phyloP scores from a whole-genome alignment of 64 coral and sea anemone genomes.

The Platygyra sinensis region DNA sequence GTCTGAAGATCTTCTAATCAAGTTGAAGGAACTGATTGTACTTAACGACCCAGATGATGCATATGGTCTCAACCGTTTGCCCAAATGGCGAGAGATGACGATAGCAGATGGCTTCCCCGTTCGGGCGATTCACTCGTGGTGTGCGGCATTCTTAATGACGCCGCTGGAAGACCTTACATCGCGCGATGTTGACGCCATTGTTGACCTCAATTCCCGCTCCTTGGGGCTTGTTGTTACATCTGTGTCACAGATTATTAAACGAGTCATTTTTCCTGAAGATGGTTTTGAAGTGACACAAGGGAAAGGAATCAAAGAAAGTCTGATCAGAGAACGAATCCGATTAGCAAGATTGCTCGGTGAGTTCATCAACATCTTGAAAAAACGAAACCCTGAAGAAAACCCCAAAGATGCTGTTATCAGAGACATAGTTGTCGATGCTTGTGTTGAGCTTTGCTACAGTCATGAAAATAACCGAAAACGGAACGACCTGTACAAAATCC shows the following conservation, averaged over 20 bases:
- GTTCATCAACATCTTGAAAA: constrained; percentile 14
- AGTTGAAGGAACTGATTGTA: neutral
- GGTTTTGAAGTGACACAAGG: neutral
- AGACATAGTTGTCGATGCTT: constrained; percentile 6
- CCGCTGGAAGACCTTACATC: constrained; percentile 2
- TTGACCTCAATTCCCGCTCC: neutral
- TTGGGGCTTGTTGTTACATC: neutral
- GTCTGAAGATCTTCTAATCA: neutral
- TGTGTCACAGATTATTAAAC: constrained; percentile 12
- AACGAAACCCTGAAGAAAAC: neutral
- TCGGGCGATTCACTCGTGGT: constrained; percentile 36
- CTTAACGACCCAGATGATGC: neutral
- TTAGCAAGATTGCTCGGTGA: constrained; percentile 44
- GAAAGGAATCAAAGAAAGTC: neutral
- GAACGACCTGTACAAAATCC: constrained; percentile 33
- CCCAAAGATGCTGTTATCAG: neutral
- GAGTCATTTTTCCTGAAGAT: constrained; percentile 31
- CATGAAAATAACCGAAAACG: neutral
- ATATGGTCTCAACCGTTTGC: neutral
- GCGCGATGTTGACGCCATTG: constrained; percentile 48
- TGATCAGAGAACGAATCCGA: constrained; percentile 22
- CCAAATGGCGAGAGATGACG: constrained; percentile 36
- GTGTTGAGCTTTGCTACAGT: constrained; percentile 20
- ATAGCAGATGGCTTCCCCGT: constrained; percentile 10
- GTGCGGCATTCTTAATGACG: constrained; percentile 11